phyloP scores from a whole-genome alignment of 2,888 invertebrate species.

The Idaea dimidiata region DNA sequence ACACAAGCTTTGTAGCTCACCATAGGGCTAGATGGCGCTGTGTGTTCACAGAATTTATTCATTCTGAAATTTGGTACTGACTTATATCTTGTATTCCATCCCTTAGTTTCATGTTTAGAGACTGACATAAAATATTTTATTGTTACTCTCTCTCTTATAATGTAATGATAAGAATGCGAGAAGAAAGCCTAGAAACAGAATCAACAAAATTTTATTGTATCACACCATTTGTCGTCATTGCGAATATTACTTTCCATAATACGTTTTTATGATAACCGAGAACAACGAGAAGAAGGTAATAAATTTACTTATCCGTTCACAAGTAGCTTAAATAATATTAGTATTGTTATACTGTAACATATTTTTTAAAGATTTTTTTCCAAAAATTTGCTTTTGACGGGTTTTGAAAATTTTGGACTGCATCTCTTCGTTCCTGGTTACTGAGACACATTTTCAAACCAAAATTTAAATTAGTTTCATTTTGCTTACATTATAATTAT shows the following conservation, averaged over 20 bases:
- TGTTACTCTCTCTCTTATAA: neutral
- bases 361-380: too few relatives aligned
- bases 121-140: neutral
- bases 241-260: constrained; percentile 11
- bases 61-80: neutral
- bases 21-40: too few relatives aligned
- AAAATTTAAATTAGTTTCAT: too few relatives aligned
- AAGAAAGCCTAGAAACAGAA: neutral
- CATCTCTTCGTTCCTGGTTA: too few relatives aligned
- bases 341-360: too few relatives aligned
- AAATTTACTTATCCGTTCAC: neutral
- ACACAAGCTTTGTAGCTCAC: too few relatives aligned
- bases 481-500: too few relatives aligned
- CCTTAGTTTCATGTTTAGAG: neutral
- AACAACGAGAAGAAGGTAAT: neutral
- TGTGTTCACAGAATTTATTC: too few relatives aligned
- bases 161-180: neutral
- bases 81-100: neutral
- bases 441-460: too few relatives aligned
- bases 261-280: constrained; percentile 7
- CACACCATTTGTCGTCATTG: constrained; percentile 3
- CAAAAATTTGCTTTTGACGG: too few relatives aligned
- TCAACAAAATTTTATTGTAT: constrained; percentile 1
- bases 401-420: too few relatives aligned
- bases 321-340: constrained; percentile 34